Evolutionary conservation across 2,888 invertebrate species (phyloP), one percentile per base, ranked within the genome.

Genomic region (Lithodes maja): DNA sequence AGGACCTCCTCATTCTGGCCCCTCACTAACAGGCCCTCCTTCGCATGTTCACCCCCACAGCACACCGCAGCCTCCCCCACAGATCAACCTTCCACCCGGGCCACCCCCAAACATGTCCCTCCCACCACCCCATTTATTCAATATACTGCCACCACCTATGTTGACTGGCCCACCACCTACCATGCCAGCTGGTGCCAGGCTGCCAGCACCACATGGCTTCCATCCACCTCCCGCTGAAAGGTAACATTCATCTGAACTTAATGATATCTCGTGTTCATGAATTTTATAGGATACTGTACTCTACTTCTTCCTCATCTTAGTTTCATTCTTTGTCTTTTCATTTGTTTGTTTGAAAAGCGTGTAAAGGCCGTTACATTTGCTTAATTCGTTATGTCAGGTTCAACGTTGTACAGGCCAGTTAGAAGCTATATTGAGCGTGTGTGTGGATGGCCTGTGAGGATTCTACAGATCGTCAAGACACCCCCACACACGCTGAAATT

Each of bases 41-140:
- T 50, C 69, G 3, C 33, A 33, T 33, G 33, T 33, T 33, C 68
- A 50, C 3, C 71, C 74, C 83, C 54, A 15, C 17, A 52, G 2
- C 33, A 9, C 50, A 1, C 2, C 78, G 15, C 68, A 33, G 53
- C 87, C 77, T n/a, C 77, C 83, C n/a, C 86, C 86, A 9, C 87
- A 83, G n/a, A 87, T 87, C 69, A 77, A 75, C n/a, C 77, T 83
- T 2, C 87, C 83, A 3, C 83, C 87, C 7, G 86, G 86, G 1
- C 87, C 83, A 2, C 87, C 87, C 3, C 87, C 87, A 5, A 69
- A 83, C 52, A 5, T 87, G 69, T 83, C 83, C 5, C 71, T 83
- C 1, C 87, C 87, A n/a, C 87, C 87, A n/a, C 87, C 87, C 7
- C 87, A 83, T 2, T 71, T 83, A 5, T 87, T 87, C 79, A 78